Evolutionary conservation across 2,888 invertebrate genomes (phyloP), one percentile per base, ranked within the genome.

Genomic region (Tipula unca): DNA sequence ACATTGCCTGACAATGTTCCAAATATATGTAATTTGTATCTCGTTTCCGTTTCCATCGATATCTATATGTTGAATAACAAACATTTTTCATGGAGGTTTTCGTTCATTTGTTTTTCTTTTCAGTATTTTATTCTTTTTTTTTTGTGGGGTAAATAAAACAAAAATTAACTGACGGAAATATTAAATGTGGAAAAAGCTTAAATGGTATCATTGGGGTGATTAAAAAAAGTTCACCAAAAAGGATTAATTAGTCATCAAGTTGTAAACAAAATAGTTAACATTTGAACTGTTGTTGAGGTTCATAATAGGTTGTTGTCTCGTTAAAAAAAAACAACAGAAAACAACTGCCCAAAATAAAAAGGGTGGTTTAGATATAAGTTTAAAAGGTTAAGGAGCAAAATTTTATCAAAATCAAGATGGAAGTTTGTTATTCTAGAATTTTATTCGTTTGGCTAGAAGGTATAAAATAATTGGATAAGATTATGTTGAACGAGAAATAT

Each of bases 161-260:
- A 69, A 69, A 69, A 69, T 69, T 69, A 69, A 69, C 25, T 69
- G 69, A 69, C 69, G 69, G 69, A 69, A 69, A 69, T 69, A 69
- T 69, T 48, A 48, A 48, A 48, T 48, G 48, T 48, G 48, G 69
- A 25, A 48, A 69, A 69, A 25, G 69, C 69, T 69, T 69, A 69
- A 69, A 69, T 69, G 25, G 69, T 69, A 69, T 69, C 25, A 69
- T 69, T 69, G 69, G 69, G 69, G 69, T 54, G 69, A 69, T 69
- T 69, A 69, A 69, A 54, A 54, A 32, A 20, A 20, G 48, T 54
- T 54, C 17, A 54, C 48, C 6, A 69, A 1, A 48, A 69, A 69
- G 69, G 69, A 69, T 69, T 69, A 69, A 69, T 69, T 69, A 69
- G 69, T 69, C 69, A 69, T 69, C 69, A 13, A 69, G 25, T 25